phyloP scores from a whole-genome alignment of 1,140 invertebrate genomes.

The Papilio polytes region DNA sequence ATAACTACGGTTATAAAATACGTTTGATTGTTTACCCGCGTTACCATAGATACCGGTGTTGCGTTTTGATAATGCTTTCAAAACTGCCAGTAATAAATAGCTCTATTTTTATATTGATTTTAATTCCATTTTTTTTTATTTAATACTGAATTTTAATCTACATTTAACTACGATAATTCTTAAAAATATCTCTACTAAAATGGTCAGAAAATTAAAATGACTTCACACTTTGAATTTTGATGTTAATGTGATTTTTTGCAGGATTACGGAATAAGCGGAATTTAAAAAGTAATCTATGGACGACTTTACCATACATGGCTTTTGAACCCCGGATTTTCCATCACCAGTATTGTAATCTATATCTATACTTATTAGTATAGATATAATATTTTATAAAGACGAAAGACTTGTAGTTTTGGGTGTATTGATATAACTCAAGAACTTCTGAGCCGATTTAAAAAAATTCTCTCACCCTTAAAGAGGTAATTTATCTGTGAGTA shows the following conservation, averaged over 20 bases:
- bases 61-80: neutral
- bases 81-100: neutral
- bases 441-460: too few relatives aligned
- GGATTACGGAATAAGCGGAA: neutral
- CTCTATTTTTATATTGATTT: neutral
- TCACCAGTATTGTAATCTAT: neutral
- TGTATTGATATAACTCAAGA: too few relatives aligned
- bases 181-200: too few relatives aligned
- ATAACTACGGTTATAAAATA: neutral
- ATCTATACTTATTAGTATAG: too few relatives aligned
- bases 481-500: too few relatives aligned
- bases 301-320: neutral
- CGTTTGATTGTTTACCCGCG: conserved; percentile 8
- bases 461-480: too few relatives aligned
- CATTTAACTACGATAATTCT: too few relatives aligned
- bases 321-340: neutral
- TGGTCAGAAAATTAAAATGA: neutral
- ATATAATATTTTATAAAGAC: too few relatives aligned
- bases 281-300: neutral
- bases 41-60: conserved; percentile 28
- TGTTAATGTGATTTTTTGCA: neutral
- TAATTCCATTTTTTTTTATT: neutral
- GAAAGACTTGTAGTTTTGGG: too few relatives aligned
- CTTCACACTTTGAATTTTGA: neutral
- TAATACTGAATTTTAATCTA: neutral